A percentile compares a stretch with the other conserved stretches of the same genome.
These are phyloP conservation scores for Tragelaphus imberbis DNA, from an alignment of 2,113 vertebrate genomes.

Conservation along the genomic window DNA sequence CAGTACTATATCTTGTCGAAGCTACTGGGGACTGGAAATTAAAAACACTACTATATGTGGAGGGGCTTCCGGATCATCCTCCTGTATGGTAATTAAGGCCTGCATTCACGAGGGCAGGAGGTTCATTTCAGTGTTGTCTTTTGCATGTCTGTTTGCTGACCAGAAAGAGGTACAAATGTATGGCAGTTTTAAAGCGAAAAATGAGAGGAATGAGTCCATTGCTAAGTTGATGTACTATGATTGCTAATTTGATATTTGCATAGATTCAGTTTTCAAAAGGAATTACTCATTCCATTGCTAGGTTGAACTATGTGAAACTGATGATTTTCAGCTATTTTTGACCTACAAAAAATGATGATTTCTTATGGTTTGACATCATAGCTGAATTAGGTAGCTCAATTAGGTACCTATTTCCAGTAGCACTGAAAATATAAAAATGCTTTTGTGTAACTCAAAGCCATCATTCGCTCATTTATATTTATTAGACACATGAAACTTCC, in stretches of 20 bases:
- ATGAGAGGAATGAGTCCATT: not conserved
- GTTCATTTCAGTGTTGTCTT: not conserved
- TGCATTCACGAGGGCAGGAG: not conserved
- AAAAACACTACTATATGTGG: not conserved
- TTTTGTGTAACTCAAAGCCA: not conserved
- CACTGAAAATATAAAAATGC: not conserved
- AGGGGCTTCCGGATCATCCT: not conserved
- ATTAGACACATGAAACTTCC: not conserved
- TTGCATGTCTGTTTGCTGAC: not conserved
- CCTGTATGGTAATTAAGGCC: not conserved
- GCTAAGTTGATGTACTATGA: not conserved
- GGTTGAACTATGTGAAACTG: not conserved
- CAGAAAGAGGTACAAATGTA: not conserved
- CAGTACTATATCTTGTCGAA: not conserved
- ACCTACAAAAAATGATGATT: not conserved
- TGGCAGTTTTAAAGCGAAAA: not conserved
- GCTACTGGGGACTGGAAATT: not conserved
- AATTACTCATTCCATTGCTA: not conserved
- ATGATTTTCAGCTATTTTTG: not conserved
- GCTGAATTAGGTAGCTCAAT: not conserved
- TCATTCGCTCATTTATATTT: not conserved
- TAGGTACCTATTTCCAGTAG: not conserved
- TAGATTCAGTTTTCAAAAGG: not conserved
- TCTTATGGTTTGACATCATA: not conserved
- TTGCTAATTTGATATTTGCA: not conserved